Base-by-base conservation (phyloP, 2,888 invertebrate genomes). In the Thereva unica region DNA sequence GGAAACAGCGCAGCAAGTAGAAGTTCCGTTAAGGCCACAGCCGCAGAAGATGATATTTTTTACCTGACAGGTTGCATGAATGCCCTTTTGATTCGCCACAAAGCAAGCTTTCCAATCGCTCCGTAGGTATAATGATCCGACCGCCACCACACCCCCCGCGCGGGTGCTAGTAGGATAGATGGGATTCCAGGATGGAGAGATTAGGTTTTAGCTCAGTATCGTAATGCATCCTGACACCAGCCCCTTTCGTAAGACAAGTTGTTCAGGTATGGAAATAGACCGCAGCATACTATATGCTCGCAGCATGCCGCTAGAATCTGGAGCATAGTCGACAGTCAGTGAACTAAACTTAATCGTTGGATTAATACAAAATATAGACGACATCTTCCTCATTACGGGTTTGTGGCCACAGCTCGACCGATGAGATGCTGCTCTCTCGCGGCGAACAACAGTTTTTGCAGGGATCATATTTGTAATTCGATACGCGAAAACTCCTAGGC, bases 41-140 rank as follows among this genome's bases (percentile, higher is more conserved):
- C 69, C 69, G 47, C 69, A 69, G 65, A 67, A 67, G 61, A 59
- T 64, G 69, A 69, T 69, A 69, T 69, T 67, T 65, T 65, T 65
- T 65, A 42, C 63, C 61, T 69, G 69, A 69, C 69, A 69, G 69
- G 69, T 69, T 69, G 69, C 53, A 44, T 53, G 37, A 44, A 42
- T 53, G 53, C 53, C 44, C 53, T 52, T 64, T 42, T 7, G 35
- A 35, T 44, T 64, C 40, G 42, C 53, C 63, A 63, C 52, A 59
- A 59, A 23, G 23, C 23, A 23, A 23, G 23, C 23, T 49, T 35
- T 45, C 57, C 44, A 57, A 56, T 65, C 49, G 49, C 56, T 49
- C 49, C 23, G 12, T 56, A 42, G 41, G 54, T n/a, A 64, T 54
- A 54, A 23, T 23, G 23, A 23, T 23, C 23, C 23, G 23, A 23